Conservation (phyloP, 2,113 vertebrate species). For the Emberiza fucata region DNA sequence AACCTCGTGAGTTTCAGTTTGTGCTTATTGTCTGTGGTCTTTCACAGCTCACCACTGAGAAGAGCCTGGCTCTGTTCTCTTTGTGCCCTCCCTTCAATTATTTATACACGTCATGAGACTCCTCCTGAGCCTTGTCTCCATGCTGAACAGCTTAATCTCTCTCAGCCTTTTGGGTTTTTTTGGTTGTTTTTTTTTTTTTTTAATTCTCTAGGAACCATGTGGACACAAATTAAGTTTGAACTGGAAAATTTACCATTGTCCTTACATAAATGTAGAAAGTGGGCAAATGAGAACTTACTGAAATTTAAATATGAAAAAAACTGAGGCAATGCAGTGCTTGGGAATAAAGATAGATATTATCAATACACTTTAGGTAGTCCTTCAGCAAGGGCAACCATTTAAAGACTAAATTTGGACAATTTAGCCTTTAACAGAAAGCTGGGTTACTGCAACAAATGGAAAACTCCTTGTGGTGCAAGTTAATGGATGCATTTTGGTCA, state of each 20-base stretch:
- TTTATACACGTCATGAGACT: neutral
- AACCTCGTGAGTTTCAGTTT: neutral
- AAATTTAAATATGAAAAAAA: neutral
- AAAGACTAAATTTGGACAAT: neutral
- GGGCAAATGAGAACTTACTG: neutral
- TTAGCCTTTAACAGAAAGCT: neutral
- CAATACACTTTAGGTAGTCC: neutral
- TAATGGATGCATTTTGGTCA: neutral
- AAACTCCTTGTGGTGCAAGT: neutral
- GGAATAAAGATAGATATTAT: neutral
- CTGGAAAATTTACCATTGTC: neutral
- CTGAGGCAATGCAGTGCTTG: neutral
- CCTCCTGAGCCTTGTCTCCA: neutral
- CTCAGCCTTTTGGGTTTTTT: neutral
- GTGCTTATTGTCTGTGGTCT: neutral
- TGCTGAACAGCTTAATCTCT: neutral
- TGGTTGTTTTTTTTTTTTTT: neutral
- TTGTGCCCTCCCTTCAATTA: neutral
- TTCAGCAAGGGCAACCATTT: neutral
- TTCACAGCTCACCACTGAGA: neutral
- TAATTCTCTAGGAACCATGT: neutral
- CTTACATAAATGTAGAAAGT: neutral
- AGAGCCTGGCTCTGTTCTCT: neutral
- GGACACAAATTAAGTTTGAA: neutral
- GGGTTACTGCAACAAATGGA: neutral